Evolutionary conservation across 2,888 invertebrate genomes (phyloP).

Genomic region (Lathronympha strigana): DNA sequence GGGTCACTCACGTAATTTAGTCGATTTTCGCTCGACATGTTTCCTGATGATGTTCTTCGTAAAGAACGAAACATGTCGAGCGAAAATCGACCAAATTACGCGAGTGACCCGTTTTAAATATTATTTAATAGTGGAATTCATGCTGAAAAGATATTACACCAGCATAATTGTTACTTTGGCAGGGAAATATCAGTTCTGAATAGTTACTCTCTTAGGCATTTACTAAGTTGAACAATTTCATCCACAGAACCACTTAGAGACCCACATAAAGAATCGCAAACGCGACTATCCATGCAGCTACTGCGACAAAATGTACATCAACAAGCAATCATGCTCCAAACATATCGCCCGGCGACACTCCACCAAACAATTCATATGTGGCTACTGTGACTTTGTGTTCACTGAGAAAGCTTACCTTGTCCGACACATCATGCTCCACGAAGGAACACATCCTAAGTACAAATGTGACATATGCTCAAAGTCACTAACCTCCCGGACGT

Average conservation of each 20-base stretch:
- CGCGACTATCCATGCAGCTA: conserved; percentile 67
- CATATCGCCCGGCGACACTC: conserved; percentile 67
- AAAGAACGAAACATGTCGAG: no score
- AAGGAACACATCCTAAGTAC: conserved; percentile 63
- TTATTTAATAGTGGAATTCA: no score
- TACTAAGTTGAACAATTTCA: neutral
- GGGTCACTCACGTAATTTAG: no score
- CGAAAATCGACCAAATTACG: no score
- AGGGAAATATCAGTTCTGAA: no score
- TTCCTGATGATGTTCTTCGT: no score
- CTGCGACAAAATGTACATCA: conserved; percentile 75
- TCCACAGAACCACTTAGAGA: conserved; percentile 61
- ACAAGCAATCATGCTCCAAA: conserved; percentile 60
- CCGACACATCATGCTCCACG: conserved; percentile 71
- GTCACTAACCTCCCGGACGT: conserved; percentile 53
- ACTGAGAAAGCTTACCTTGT: conserved; percentile 71
- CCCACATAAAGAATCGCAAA: conserved; percentile 70
- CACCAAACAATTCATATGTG: conserved; percentile 67
- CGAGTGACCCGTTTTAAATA: no score
- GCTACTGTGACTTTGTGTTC: conserved; percentile 69
- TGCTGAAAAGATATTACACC: no score
- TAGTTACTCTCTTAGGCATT: no score
- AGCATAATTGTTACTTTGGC: no score
- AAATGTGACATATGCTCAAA: conserved; percentile 70
- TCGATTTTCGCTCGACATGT: no score